Evolutionary conservation across 2,797 vertebrate genomes (phyloP), one percentile per base, ranked within the genome.

Genomic region (Apogon talboti): DNA sequence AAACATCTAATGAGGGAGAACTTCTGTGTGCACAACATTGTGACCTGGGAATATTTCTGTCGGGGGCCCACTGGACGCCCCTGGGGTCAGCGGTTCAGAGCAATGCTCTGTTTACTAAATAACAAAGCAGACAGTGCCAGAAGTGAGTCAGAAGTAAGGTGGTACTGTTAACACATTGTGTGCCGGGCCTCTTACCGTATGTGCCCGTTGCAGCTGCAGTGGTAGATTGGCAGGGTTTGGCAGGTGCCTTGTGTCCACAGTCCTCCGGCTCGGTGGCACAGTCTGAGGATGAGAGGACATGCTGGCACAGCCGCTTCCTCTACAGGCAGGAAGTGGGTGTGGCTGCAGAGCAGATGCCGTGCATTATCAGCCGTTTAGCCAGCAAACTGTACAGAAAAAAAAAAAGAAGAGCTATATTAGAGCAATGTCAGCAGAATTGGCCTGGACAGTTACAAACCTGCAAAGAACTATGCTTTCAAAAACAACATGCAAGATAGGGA

Each of bases 251-350:
- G 92, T 60, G 56, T 95, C 94, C 81, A 93, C 75, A 35, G 87
- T 71, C 89, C 94, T 92, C 78, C 94, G 91, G 83, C 87, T 86
- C 44, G 86, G 90, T 52, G 92, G 89, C 84, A 93, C 78, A 12
- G 93, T 81, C 82, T 94, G 94, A 66, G 91, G 82, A 74, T 94
- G 92, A 55, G 93, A 92, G 81, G 94, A 93, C 94, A 95, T 95
- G 83, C 70, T 92, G 91, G 86, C 80, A 81, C 85, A 75, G 84
- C 90, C 78, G 89, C 90, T 95, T 93, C 92, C 92, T 93, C 89
- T 94, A 94, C 70, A 89, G 63, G 47, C 83, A 81, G 91, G 86
- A 91, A 89, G 87, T 91, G 50, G 86, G 87, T 81, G 82, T 83
- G 86, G 86, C 76, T 82, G 66, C 70, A 37, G 83, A 78, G 83